Conservation (phyloP, 2,888 invertebrate species). For the Salpingus planirostris region DNA sequence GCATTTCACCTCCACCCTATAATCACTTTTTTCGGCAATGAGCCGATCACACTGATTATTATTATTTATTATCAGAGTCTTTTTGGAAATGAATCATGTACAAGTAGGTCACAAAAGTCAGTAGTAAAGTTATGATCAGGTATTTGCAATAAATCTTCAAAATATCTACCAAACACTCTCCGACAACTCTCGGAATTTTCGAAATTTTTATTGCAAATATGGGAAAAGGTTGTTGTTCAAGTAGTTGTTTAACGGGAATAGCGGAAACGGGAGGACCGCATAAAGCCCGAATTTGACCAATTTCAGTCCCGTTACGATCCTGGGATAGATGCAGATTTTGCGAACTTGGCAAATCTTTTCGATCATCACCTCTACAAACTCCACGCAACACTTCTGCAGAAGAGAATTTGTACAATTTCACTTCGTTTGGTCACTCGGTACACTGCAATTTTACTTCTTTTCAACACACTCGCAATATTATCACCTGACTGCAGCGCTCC, state of each 20-base stretch:
- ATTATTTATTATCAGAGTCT: no score
- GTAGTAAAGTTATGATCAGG: constrained; percentile 14
- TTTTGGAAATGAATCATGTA: constrained; percentile 16
- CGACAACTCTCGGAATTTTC: no score
- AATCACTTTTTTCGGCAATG: constrained; percentile 11
- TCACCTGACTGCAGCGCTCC: constrained; percentile 11
- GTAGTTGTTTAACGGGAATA: constrained; percentile 18
- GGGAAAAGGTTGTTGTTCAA: constrained; percentile 7
- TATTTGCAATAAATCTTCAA: constrained; percentile 20
- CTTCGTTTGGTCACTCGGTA: constrained; percentile 2
- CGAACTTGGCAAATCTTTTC: constrained; percentile 5
- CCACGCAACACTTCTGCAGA: no score
- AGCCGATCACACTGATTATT: no score
- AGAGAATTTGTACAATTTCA: no score
- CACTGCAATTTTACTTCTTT: background rate
- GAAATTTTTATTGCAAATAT: no score
- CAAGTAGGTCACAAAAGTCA: constrained; percentile 16
- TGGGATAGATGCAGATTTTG: constrained; percentile 6
- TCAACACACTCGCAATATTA: constrained; percentile 2
- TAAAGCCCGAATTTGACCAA: constrained; percentile 21
- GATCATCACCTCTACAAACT: constrained; percentile 10
- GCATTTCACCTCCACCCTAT: constrained; percentile 23
- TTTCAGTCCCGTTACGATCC: constrained; percentile 10
- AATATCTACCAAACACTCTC: no score
- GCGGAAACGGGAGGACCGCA: constrained; percentile 22